Evolutionary conservation across 2,797 vertebrate genomes (phyloP), one percentile per base, ranked within the genome.

Genomic region (Malacoraja senta): DNA sequence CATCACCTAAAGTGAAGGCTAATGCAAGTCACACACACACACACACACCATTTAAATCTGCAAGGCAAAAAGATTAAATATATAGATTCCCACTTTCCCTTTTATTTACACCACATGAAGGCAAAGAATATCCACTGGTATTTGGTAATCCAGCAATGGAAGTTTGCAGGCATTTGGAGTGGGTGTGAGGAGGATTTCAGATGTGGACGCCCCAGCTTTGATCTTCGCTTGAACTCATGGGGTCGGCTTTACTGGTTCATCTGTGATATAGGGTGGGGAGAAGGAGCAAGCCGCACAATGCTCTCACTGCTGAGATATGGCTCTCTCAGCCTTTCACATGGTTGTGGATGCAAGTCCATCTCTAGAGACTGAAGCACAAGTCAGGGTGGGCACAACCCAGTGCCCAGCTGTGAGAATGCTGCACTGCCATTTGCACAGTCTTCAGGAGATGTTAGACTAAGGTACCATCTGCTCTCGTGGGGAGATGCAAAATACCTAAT

Each of bases 51-150:
- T 44, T 53, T 38, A 58, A 38, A 9, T n/a, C 90, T 53, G 71
- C 90, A 92, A 92, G 71, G 68, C 90, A 53, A 92, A 72, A 63
- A 92, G 38, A 76, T 74, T 74, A 29, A 53, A 76, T 19, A 71
- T 84, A 84, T 17, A 68, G 35, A 38, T n/a, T 88, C 72, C 90
- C 90, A 92, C 24, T 76, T 92, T n/a, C 71, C 32, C 71, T 53
- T 91, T 91, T 91, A 32, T n/a, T 19, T 88, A 65, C 19, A 35
- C 32, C 12, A 17, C 71, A 74, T 26, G 12, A 88, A 3, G 84
- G 63, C 19, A 2, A 32, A 68, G 63, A 88, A 65, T 68, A 35
- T 35, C 61, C 84, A 88, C n/a, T n/a, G 32, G 15, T 35, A 88
- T 68, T 88, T 88, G 84, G 61, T 88, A 88, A 32, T 32, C 61